These are phyloP conservation scores for Pollicipes pollicipes DNA, from an alignment of 1,140 invertebrate species.

Conservation along the genomic window DNA sequence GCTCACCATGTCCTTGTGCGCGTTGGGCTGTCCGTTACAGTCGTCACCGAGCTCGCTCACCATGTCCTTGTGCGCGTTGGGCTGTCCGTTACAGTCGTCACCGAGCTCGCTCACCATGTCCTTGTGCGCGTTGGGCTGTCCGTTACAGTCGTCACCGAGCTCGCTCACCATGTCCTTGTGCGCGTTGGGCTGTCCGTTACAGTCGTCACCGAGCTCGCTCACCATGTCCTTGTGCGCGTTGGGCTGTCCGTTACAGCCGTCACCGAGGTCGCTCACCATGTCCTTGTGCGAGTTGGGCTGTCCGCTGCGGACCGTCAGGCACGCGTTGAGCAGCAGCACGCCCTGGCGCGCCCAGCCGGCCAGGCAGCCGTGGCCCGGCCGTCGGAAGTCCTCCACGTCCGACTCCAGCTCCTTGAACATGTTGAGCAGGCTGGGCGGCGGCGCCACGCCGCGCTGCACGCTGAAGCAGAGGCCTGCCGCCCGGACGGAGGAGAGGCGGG, in stretches of 20 bases:
- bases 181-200: slow-evolving; percentile 38
- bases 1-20: no score
- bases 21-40: no score
- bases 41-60: no score
- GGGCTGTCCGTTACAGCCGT: slow-evolving; percentile 34
- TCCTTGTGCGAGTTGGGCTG: slow-evolving; percentile 46
- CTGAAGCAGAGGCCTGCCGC: slow-evolving; percentile 47
- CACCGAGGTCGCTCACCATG: no score
- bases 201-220: no score
- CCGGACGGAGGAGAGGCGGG: no score
- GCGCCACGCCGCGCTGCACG: slow-evolving; percentile 36
- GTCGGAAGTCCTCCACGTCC: slow-evolving; percentile 38
- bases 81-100: no score
- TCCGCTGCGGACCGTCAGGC: slow-evolving; percentile 39
- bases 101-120: no score
- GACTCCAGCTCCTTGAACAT: slow-evolving; percentile 44
- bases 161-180: slow-evolving; percentile 33
- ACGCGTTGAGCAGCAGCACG: slow-evolving; percentile 48
- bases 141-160: no score
- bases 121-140: no score
- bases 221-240: slow-evolving; percentile 41
- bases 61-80: no score
- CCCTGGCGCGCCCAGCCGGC: slow-evolving; percentile 47
- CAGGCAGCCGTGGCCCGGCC: slow-evolving; percentile 40
- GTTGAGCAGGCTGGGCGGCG: slow-evolving; percentile 46